A percentile compares a stretch with the other conserved stretches of the same genome.
These are phyloP conservation scores for Masticophis lateralis DNA, from an alignment of 2,797 vertebrate genomes.

Conservation along the genomic window DNA sequence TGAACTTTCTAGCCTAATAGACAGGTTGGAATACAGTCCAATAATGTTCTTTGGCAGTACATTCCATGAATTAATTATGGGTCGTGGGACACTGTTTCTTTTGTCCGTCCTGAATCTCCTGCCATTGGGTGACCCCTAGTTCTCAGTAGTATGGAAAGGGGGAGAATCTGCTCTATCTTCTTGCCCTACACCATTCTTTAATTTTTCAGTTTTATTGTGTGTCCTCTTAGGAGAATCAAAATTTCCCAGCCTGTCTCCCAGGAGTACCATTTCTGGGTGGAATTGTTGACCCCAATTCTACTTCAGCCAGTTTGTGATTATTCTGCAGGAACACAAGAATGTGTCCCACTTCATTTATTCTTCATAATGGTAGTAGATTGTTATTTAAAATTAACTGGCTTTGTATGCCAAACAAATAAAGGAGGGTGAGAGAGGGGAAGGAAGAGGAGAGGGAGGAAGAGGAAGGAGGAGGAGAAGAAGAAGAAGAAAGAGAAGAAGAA, in stretches of 20 bases:
- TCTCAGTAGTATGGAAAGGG: background rate
- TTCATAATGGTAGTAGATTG: background rate
- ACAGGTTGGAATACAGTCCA: background rate
- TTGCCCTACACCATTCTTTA: background rate
- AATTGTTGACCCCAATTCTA: background rate
- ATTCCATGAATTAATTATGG: constrained; percentile 1
- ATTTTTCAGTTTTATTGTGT: background rate
- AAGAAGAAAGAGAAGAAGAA: background rate
- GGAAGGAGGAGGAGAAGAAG: background rate
- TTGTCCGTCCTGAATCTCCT: background rate
- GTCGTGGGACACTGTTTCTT: background rate
- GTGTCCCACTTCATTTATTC: background rate
- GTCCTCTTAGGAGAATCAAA: background rate
- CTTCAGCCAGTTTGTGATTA: background rate
- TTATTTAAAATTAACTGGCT: background rate
- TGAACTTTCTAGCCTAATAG: background rate
- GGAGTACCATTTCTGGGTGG: background rate
- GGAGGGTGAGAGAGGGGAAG: background rate
- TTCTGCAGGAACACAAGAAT: background rate
- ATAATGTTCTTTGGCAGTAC: background rate
- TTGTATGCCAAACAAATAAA: background rate
- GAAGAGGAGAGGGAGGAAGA: no score
- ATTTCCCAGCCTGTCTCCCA: background rate
- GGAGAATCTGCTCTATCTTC: background rate
- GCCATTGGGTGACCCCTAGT: background rate